phyloP scores from a whole-genome alignment of 2,797 vertebrate species.

The Myotis planiceps region DNA sequence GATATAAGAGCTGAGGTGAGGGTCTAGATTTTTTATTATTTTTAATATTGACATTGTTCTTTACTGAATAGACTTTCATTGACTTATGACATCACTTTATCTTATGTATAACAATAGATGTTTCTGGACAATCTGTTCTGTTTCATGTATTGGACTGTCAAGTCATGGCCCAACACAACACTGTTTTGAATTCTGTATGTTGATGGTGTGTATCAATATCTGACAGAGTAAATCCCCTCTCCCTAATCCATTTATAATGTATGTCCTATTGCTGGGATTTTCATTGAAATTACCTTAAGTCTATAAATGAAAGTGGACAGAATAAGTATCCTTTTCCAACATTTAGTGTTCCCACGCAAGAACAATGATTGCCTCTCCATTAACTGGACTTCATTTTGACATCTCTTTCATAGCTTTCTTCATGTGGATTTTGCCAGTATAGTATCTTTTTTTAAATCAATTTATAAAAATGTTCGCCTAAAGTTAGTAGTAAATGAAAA shows the following conservation, averaged over 20 bases:
- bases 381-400: neutral
- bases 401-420: conserved; percentile 21
- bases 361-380: neutral
- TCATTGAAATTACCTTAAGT: neutral
- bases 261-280: neutral
- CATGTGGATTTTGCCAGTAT: neutral
- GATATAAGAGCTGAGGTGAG: neutral
- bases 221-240: neutral
- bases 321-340: neutral
- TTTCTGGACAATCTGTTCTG: neutral
- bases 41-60: neutral
- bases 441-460: neutral
- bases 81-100: neutral
- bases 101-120: neutral
- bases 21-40: neutral
- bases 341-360: neutral
- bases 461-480: neutral
- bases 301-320: neutral
- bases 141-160: neutral
- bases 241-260: neutral
- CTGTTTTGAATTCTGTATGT: neutral
- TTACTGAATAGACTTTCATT: neutral
- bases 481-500: conserved; percentile 34
- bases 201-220: neutral
- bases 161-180: neutral